A percentile compares a stretch with the other conserved stretches of the same genome.
Conservation (phyloP, 2,888 invertebrate genomes). For the Spicauda simplicius region DNA sequence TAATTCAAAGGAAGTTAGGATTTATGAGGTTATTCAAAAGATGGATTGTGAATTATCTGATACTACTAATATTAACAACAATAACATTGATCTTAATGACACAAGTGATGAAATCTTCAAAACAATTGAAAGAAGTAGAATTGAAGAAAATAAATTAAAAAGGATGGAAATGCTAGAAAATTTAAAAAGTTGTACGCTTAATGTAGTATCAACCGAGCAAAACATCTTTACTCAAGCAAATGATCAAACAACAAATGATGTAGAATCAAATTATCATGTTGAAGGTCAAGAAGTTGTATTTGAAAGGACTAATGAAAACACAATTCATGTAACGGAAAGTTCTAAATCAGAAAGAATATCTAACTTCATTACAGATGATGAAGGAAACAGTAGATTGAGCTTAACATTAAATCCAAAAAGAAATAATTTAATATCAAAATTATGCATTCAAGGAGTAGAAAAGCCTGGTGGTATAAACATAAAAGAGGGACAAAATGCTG, state of each 20-base stretch:
- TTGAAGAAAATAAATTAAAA: background rate
- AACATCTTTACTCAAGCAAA: background rate
- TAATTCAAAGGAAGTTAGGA: background rate
- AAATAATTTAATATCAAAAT: constrained; percentile 55
- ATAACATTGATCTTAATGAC: background rate
- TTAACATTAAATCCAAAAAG: constrained; percentile 21
- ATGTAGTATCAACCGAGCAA: background rate
- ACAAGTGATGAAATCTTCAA: background rate
- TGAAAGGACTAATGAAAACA: too few species aligned
- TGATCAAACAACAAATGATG: background rate
- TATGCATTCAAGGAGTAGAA: constrained; percentile 68
- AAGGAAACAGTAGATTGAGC: background rate
- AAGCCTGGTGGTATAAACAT: constrained; percentile 63
- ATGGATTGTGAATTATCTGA: background rate
- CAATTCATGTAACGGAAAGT: too few species aligned
- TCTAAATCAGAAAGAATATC: too few species aligned
- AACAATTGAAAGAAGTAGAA: background rate
- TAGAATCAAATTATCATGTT: background rate
- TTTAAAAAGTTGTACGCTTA: background rate
- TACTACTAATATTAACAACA: constrained; percentile 1
- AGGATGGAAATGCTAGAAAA: background rate
- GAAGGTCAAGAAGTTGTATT: too few species aligned
- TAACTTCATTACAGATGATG: background rate
- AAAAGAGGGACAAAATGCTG: constrained; percentile 10
- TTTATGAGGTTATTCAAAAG: background rate